Conservation (phyloP, 2,888 invertebrate genomes). For the Ectobius pallidus region DNA sequence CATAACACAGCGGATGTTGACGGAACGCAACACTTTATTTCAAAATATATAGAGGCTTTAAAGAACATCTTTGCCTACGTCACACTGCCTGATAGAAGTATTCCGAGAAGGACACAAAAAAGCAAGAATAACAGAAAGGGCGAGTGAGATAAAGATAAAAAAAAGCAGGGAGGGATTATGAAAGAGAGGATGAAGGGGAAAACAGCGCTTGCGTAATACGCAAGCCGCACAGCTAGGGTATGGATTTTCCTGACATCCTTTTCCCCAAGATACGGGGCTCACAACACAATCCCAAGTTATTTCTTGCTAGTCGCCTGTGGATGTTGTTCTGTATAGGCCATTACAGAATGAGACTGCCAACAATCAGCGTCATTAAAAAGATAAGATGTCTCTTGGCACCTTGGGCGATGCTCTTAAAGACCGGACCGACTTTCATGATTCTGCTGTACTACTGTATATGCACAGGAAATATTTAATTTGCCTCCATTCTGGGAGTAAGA, state of each 20-base stretch:
- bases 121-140: background rate
- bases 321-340: too few species aligned
- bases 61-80: background rate
- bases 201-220: conserved; percentile 14
- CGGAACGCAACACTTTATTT: background rate
- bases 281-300: too few species aligned
- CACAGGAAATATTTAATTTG: too few species aligned
- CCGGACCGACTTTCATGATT: too few species aligned
- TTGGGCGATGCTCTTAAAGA: too few species aligned
- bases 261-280: background rate
- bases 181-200: background rate
- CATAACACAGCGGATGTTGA: too few species aligned
- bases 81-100: background rate
- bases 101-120: background rate
- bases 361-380: too few species aligned
- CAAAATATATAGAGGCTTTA: background rate
- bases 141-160: background rate
- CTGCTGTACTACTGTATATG: too few species aligned
- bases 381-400: too few species aligned
- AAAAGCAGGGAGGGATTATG: background rate
- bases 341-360: too few species aligned
- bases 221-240: conserved; percentile 9
- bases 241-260: conserved; percentile 10
- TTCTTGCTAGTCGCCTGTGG: too few species aligned
- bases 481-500: too few species aligned